Base-by-base conservation (phyloP, 2,113 vertebrate genomes). In the Oreamnos americanus region DNA sequence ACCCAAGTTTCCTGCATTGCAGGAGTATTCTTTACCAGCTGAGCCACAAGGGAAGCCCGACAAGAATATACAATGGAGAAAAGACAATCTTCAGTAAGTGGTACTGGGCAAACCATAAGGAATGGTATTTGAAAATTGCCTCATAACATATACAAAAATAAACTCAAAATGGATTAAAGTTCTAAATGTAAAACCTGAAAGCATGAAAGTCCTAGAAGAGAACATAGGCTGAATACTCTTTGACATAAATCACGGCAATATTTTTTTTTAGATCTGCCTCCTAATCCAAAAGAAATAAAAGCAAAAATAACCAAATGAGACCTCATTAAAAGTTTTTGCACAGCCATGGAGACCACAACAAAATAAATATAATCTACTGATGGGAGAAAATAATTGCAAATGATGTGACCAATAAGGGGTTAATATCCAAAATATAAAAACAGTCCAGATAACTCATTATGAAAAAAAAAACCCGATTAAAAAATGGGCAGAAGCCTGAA, bases 401-500 rank as follows among this genome's bases (percentile, higher is more conserved):
- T 53, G 79, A 36, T 36, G 21, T 82, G 49, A n/a, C 19, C 17
- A n/a, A 82, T n/a, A n/a, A 82, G 19, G 6, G 49, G 30, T 53
- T 82, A 25, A 82, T 82, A n/a, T 36, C 19, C 19, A n/a, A 53
- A 82, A 53, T 82, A 23, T 14, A 23, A 33, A n/a, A 82, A 51
- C 19, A 53, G 28, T 13, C 33, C 19, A 82, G 16, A 23, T n/a
- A 82, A 51, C 17, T 51, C 17, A 23, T 12, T n/a, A 81, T 21
- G 45, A 47, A 17, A 67, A 5, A 12, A 74, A 43, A 0, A 11
- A 79, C 0, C 7, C 1, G 0, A 81, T 33, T 49, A 4, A 81
- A 81, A 81, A 49, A 49, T 3, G 9, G 45, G 78, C 2, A 51
- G 16, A 51, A 49, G 47, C 28, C 78, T 49, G 45, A 81, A 81